Evolutionary conservation across 2,113 vertebrate genomes (phyloP).

Genomic region (Struthio camelus): DNA sequence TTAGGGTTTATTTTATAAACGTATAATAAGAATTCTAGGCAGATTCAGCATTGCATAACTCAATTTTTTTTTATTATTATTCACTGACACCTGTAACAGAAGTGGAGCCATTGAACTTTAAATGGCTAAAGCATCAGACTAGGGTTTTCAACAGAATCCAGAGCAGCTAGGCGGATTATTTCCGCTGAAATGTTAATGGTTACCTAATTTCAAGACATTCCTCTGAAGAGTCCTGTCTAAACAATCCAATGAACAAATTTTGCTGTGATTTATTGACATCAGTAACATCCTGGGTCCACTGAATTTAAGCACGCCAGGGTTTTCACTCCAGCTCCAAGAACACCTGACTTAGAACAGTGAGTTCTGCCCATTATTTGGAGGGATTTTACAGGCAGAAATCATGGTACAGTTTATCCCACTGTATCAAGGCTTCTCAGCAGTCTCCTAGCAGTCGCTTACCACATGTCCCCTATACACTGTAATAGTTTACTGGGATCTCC

Average conservation of each 20-base stretch:
- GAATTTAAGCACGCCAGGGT: not conserved
- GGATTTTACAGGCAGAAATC: not conserved
- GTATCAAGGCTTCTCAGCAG: not conserved
- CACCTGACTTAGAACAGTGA: not conserved
- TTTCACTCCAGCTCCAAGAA: not conserved
- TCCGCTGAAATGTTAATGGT: not conserved
- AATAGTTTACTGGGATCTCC: not conserved
- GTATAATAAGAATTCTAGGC: slow-evolving; percentile 35
- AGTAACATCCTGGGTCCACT: not conserved
- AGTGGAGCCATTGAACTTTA: not conserved
- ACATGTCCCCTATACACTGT: not conserved
- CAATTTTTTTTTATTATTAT: not conserved
- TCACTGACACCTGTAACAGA: slow-evolving; percentile 27
- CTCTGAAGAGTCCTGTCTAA: not conserved
- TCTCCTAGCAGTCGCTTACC: not conserved
- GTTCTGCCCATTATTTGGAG: not conserved
- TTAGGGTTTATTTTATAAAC: slow-evolving; percentile 54
- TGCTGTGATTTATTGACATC: not conserved
- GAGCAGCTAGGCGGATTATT: not conserved
- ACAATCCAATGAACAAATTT: not conserved
- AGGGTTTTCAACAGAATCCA: not conserved
- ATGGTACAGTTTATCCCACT: not conserved
- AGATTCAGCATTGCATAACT: slow-evolving; percentile 15
- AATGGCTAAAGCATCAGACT: not conserved
- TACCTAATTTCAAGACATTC: not conserved